phyloP scores from a whole-genome alignment of 2,888 invertebrate genomes.

The Trypoxylon attenuatum region DNA sequence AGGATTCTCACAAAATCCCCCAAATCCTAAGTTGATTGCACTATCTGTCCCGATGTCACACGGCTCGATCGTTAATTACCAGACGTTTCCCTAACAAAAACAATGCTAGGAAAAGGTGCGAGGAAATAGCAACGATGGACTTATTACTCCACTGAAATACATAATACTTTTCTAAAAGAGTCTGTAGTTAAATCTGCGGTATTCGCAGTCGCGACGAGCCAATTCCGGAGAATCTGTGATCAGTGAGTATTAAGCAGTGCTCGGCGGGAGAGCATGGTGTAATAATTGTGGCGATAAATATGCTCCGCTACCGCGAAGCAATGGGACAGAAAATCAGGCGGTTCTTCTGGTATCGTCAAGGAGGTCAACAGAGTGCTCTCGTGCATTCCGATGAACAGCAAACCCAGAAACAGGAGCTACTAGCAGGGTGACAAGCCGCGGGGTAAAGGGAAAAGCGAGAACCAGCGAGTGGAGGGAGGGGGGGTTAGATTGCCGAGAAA shows the following conservation, averaged over 20 bases:
- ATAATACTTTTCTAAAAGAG: too few relatives aligned
- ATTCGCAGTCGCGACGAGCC: too few relatives aligned
- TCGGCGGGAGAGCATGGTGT: background rate
- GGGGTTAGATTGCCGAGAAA: constrained; percentile 5
- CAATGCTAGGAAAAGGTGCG: too few relatives aligned
- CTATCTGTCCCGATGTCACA: too few relatives aligned
- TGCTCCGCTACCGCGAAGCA: constrained; percentile 11
- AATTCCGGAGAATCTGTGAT: background rate
- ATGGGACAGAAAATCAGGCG: constrained; percentile 40
- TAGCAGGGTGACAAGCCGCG: constrained; percentile 33
- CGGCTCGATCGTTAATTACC: too few relatives aligned
- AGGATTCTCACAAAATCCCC: too few relatives aligned
- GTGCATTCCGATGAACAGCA: constrained; percentile 34
- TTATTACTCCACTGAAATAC: too few relatives aligned
- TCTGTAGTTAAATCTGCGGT: too few relatives aligned
- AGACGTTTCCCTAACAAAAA: too few relatives aligned
- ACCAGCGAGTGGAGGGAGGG: too few relatives aligned
- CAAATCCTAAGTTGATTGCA: too few relatives aligned
- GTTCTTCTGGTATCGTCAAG: constrained; percentile 16
- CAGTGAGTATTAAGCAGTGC: background rate
- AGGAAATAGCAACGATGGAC: too few relatives aligned
- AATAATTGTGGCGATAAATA: constrained; percentile 40
- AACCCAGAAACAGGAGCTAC: constrained; percentile 31
- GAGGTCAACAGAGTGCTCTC: constrained; percentile 30
- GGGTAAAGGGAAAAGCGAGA: constrained; percentile 20